Conservation (phyloP, 2,888 invertebrate species). For the Arrhopalites spinosus region DNA sequence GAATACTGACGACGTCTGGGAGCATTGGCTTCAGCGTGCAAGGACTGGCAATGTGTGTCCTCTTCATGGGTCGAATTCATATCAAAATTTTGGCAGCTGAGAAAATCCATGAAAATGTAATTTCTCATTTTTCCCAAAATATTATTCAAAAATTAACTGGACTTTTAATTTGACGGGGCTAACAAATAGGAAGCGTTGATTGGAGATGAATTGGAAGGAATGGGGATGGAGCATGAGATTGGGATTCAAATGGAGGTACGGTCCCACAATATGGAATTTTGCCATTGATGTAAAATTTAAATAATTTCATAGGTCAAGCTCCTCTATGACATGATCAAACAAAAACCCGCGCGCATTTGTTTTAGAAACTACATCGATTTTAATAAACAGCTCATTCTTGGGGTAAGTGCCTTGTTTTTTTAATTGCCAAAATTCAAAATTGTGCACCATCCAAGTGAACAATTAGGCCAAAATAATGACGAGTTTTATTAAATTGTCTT, state of each 20-base stretch:
- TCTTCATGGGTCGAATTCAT: constrained; percentile 2
- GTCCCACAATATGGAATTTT: not conserved
- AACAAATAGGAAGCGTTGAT: constrained; percentile 11
- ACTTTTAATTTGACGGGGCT: too few relatives aligned
- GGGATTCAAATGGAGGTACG: constrained; percentile 18
- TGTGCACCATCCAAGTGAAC: too few relatives aligned
- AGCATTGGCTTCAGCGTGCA: too few relatives aligned
- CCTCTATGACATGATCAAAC: constrained; percentile 29
- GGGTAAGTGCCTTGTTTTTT: constrained; percentile 8
- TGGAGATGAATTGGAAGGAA: constrained; percentile 3
- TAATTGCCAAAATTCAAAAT: too few relatives aligned
- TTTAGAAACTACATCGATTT: constrained; percentile 23
- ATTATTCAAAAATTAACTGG: too few relatives aligned
- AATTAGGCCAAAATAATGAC: too few relatives aligned
- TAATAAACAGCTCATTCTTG: constrained; percentile 19
- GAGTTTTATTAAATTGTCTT: too few relatives aligned
- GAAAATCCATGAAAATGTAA: not conserved
- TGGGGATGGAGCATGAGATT: not conserved
- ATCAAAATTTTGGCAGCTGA: constrained; percentile 15
- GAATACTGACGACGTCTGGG: too few relatives aligned
- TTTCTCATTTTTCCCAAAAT: not conserved
- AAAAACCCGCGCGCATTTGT: not conserved
- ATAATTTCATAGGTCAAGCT: constrained; percentile 18
- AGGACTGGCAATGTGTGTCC: too few relatives aligned
- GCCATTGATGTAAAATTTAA: too few relatives aligned